These are phyloP conservation scores for Drosophila mojavensis DNA, from an alignment of 1,140 invertebrate genomes.

Conservation along the genomic window DNA sequence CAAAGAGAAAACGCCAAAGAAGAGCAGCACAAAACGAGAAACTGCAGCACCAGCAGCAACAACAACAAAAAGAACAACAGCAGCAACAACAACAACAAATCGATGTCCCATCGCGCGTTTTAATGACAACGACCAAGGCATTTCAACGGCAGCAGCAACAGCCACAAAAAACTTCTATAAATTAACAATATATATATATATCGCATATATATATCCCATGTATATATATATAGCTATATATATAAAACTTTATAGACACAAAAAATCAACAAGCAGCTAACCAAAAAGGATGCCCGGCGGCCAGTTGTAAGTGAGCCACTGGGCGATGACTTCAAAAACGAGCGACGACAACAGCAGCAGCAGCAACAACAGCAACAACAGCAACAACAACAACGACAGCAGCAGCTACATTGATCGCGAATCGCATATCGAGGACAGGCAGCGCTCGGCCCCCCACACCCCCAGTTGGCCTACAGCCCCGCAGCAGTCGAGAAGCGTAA, in stretches of 20 bases:
- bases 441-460: neutral
- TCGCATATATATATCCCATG: constrained; percentile 20
- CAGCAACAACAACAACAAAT: constrained; percentile 52
- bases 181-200: constrained; percentile 75
- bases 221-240: constrained; percentile 26
- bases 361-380: constrained; percentile 34
- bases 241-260: constrained; percentile 60
- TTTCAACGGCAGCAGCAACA: constrained; percentile 49
- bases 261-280: constrained; percentile 52
- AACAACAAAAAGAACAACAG: constrained; percentile 27
- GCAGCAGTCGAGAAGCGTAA: neutral
- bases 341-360: constrained; percentile 51
- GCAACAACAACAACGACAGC: constrained; percentile 39
- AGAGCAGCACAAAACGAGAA: constrained; percentile 32
- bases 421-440: constrained; percentile 59
- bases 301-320: constrained; percentile 78
- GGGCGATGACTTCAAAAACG: constrained; percentile 63
- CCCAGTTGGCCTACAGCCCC: neutral
- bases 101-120: constrained; percentile 81
- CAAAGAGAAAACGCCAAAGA: constrained; percentile 16
- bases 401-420: constrained; percentile 70
- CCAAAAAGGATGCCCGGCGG: constrained; percentile 73
- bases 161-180: constrained; percentile 75
- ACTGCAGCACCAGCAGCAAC: constrained; percentile 35
- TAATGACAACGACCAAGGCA: constrained; percentile 79